Conservation (phyloP, 1,140 invertebrate genomes). For the Diprion similis region DNA sequence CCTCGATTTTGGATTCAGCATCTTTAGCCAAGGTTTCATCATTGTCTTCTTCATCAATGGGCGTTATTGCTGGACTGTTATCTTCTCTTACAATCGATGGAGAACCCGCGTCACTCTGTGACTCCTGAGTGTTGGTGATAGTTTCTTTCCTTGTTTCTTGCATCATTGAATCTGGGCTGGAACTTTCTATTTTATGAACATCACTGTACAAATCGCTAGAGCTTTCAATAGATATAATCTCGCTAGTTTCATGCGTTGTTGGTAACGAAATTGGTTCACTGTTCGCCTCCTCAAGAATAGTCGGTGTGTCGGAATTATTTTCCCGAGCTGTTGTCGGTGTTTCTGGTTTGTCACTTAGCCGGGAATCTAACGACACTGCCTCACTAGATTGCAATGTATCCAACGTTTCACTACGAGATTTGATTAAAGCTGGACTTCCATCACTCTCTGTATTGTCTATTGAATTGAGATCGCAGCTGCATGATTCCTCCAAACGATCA, state of each 20-base stretch:
- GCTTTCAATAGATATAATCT: slow-evolving; percentile 51
- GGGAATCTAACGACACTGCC: slow-evolving; percentile 61
- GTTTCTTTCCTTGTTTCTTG: slow-evolving; percentile 39
- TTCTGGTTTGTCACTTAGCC: slow-evolving; percentile 57
- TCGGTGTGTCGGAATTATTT: slow-evolving; percentile 46
- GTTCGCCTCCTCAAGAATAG: slow-evolving; percentile 47
- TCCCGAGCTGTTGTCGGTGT: slow-evolving; percentile 43
- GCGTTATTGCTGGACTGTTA: slow-evolving; percentile 23
- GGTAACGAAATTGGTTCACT: slow-evolving; percentile 43
- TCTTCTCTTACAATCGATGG: slow-evolving; percentile 3
- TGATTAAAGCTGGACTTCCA: slow-evolving; percentile 62
- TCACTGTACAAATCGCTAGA: slow-evolving; percentile 62
- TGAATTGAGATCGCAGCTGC: slow-evolving; percentile 66
- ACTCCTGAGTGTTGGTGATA: slow-evolving; percentile 1
- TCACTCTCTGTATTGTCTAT: slow-evolving; percentile 63
- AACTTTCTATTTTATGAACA: slow-evolving; percentile 49
- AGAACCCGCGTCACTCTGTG: slow-evolving; percentile 26
- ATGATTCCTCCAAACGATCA: slow-evolving; percentile 57
- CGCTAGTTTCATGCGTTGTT: slow-evolving; percentile 51
- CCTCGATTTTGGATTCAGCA: slow-evolving; percentile 6
- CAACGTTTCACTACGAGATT: slow-evolving; percentile 52
- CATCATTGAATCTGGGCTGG: slow-evolving; percentile 43
- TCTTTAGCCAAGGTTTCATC: neutral
- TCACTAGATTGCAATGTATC: slow-evolving; percentile 59
- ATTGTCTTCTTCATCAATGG: slow-evolving; percentile 13